A percentile compares a stretch with the other conserved stretches of the same genome.
Conservation (phyloP, 2,888 invertebrate genomes). For the Zygaena filipendulae region DNA sequence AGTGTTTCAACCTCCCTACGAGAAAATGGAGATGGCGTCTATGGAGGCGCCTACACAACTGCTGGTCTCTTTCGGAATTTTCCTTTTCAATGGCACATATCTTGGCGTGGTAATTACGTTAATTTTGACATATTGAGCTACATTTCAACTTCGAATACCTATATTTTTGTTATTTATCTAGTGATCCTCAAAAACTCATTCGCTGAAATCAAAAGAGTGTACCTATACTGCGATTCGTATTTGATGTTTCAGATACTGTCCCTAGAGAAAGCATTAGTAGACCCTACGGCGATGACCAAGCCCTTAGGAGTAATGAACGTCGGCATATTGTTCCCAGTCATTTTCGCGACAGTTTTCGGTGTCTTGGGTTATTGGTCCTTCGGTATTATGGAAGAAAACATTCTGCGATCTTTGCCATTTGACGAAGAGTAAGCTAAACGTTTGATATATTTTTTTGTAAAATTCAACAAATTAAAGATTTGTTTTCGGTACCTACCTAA, state of each 20-base stretch:
- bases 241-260: conserved; percentile 28
- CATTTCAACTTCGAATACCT: too few relatives aligned
- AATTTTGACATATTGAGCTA: too few relatives aligned
- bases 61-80: too few relatives aligned
- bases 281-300: conserved; percentile 24
- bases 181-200: too few relatives aligned
- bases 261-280: conserved; percentile 25
- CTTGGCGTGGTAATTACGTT: too few relatives aligned
- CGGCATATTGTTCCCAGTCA: conserved; percentile 23
- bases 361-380: conserved; percentile 32
- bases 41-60: too few relatives aligned
- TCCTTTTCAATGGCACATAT: too few relatives aligned
- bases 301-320: conserved; percentile 24
- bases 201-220: too few relatives aligned
- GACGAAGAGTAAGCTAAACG: conserved; percentile 28
- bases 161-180: too few relatives aligned
- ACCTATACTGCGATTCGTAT: too few relatives aligned
- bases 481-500: too few relatives aligned
- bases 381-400: conserved; percentile 37
- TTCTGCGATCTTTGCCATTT: conserved; percentile 32
- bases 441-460: conserved; percentile 2
- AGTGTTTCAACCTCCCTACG: conserved; percentile 24
- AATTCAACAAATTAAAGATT: neutral
- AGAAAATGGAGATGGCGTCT: too few relatives aligned
- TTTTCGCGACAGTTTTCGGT: conserved; percentile 25